Evolutionary conservation across 30 jellyfish, hydroid and myxozoan genomes (phyloP), one percentile per base, ranked within the genome.

Genomic region (Mastigias papua): DNA sequence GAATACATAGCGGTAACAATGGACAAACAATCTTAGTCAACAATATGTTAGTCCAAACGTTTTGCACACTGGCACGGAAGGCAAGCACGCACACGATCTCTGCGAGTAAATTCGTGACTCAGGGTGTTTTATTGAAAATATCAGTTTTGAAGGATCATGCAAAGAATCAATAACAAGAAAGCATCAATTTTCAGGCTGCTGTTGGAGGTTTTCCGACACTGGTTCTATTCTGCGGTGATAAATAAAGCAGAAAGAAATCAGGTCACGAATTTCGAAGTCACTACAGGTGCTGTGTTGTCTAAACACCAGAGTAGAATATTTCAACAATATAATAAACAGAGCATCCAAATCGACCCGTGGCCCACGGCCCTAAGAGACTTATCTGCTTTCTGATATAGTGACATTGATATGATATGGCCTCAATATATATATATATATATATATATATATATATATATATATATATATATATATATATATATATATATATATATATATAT

Each of bases 11-110:
- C 25, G 25, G 16, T 46, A 46, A 46, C 60, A 46, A 46, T 6
- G 60, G 13, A 16, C 8, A 46, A 46, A 46, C 60, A 46, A 46
- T 8, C 16, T 46, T 46, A 16, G 60, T 16, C 60, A 16, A 16
- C 16, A 8, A 46, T n/a, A n/a, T n/a, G n/a, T n/a, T n/a, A n/a
- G n/a, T n/a, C n/a, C n/a, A n/a, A n/a, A n/a, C n/a, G n/a, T n/a
- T n/a, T n/a, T n/a, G 16, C 60, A 46, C 16, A 8, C 60, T 46
- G 60, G 16, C 60, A 46, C 60, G 77, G 13, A 65, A 11, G 35
- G 5, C 48, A 65, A 26, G 48, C 77, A 65, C 77, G 77, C 77
- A 65, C 77, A 65, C 77, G 77, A 65, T 65, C 48, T 25, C 30
- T n/a, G 77, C 77, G 77, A 21, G 77, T 65, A 46, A 16, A 46